Base-by-base conservation (phyloP, 2,113 vertebrate genomes). In the Sorex fumeus region DNA sequence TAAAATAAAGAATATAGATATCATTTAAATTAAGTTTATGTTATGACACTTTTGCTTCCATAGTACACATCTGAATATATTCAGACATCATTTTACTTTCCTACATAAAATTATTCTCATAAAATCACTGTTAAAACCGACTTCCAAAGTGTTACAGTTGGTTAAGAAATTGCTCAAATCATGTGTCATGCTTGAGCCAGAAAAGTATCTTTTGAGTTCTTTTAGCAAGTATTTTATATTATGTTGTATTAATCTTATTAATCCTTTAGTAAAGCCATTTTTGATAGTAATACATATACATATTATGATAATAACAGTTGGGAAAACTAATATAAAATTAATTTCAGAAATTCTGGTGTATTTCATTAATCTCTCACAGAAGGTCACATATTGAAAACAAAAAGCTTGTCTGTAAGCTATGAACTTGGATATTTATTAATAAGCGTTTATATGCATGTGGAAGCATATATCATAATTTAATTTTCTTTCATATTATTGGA, bases 1-100 rank as follows among this genome's bases (percentile, higher is more conserved):
- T 76, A 57, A 96, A 96, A 75, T 18, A 28, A 71, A 91, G 96
- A 95, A 70, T 76, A 88, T 6, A 1, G 2, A 10, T 90, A 84
- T 89, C 91, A 79, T 4, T 85, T 84, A 93, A 67, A 60, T 87
- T 72, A 40, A 0, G 62, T 84, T 47, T 43, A 96, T 70, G 66
- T 77, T 79, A 8, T 86, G 43, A 95, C 88, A 67, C 74, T 12
- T 94, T 90, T 84, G 12, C 47, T 16, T 15, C 21, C 85, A 40
- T 69, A 66, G 76, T 47, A 40, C 27, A 92, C 62, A 88, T 32
- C 5, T n/a, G 5, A 69, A 28, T 27, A 43, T 88, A 84, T 71
- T 89, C 2, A 91, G 12, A 93, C 40, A 84, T 85, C 47, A 87
- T 57, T 3, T 53, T 86, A 3, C 45, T 85, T 78, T 91, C 30